phyloP scores from a whole-genome alignment of 2,113 vertebrate genomes.

The Reinhardtius hippoglossoides region DNA sequence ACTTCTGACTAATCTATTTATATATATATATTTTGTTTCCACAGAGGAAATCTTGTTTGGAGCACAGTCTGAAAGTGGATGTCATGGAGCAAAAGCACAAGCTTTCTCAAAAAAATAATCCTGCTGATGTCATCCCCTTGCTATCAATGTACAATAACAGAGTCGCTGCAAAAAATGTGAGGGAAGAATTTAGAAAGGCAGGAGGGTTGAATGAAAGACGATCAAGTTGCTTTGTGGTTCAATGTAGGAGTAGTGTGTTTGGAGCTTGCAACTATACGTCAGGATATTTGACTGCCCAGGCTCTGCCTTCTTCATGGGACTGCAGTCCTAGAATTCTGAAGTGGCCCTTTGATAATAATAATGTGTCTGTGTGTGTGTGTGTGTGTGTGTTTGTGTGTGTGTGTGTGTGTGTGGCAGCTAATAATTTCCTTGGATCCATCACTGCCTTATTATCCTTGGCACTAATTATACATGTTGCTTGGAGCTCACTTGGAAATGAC shows the following conservation, averaged over 20 bases:
- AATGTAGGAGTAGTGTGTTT: too few species aligned
- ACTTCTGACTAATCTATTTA: too few species aligned
- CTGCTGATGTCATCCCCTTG: neutral
- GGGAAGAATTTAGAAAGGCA: too few species aligned
- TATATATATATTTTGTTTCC: too few species aligned
- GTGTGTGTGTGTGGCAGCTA: neutral
- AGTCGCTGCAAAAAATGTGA: too few species aligned
- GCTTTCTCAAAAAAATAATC: neutral
- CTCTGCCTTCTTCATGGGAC: too few species aligned
- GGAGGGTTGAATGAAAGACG: too few species aligned
- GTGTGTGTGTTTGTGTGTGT: too few species aligned
- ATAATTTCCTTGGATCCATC: neutral
- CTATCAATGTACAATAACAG: neutral
- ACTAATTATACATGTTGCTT: conserved; percentile 1
- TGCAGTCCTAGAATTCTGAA: neutral
- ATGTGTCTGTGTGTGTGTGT: too few species aligned
- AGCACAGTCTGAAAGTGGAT: neutral
- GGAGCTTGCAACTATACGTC: too few species aligned
- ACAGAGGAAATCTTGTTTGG: neutral
- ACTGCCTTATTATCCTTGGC: neutral
- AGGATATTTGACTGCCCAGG: too few species aligned
- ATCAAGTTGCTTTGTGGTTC: too few species aligned
- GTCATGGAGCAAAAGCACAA: neutral
- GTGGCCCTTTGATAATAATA: neutral
- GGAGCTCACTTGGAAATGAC: neutral